Base-by-base conservation (phyloP, 2,113 vertebrate species). In the Empidonax alnorum region DNA sequence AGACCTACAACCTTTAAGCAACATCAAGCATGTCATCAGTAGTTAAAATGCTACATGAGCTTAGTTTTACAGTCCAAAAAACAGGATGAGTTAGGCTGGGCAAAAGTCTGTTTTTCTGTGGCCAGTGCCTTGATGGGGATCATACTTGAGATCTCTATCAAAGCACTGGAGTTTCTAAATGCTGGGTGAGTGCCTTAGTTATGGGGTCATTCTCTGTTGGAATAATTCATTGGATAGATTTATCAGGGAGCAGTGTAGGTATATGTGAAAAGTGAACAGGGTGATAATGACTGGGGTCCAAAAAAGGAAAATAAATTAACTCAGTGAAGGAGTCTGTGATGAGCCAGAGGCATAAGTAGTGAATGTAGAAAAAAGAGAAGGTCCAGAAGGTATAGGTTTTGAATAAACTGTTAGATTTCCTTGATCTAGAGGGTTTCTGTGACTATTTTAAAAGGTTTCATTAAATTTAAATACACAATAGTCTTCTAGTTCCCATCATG, bases 21-120 rank as follows among this genome's bases (percentile, higher is more conserved):
- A 11, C 74, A 74, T 84, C 20, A 16, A 42, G 9, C 0, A 0
- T 10, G 22, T 22, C n/a, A 44, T 8, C 73, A 71, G 65, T 0
- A 3, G 31, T 59, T 84, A 46, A 87, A 84, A 58, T 75, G 56
- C 56, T 53, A 17, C 14, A 12, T 62, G 9, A 72, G 41, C 25
- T 79, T 41, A 19, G 7, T 42, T 78, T 82, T 92, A 17, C 31
- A 42, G 78, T 62, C n/a, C 75, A 63, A 55, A 90, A 72, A 15
- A 0, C 22, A 42, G 17, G 20, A 0, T 35, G 37, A 44, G 11
- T 74, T 69, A 47, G 25, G 27, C 58, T 55, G 25, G 23, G 25
- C 47, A 79, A 42, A 86, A 79, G 5, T 67, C 75, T 63, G 62
- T 8, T 27, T 72, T 83, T 86, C 66, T 46, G 10, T 63, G 39